Conservation (phyloP, 2,888 invertebrate genomes). For the Amphipyra tragopoginis region DNA sequence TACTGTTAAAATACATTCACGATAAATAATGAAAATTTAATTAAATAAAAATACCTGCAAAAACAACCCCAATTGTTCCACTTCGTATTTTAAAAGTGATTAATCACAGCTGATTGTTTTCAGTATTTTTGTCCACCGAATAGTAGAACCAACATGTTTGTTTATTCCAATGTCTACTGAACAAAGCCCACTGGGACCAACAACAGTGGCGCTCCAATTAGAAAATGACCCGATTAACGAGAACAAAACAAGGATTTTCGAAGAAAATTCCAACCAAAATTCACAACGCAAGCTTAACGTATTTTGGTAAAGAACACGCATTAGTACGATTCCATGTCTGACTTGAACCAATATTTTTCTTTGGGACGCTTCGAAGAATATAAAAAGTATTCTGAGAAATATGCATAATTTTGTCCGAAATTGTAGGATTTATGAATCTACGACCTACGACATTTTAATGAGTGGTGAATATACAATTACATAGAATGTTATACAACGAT, state of each 20-base stretch:
- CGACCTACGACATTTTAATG: background rate
- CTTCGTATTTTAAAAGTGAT: background rate
- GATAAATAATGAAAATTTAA: no score
- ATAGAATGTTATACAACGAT: background rate
- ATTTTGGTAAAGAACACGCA: conserved; percentile 19
- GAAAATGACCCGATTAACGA: conserved; percentile 20
- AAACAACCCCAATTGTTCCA: background rate
- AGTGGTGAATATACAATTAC: no score
- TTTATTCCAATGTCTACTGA: conserved; percentile 4
- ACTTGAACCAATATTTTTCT: conserved; percentile 39
- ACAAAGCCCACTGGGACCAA: conserved; percentile 17
- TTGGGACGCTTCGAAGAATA: conserved; percentile 16
- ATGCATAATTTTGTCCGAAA: conserved; percentile 5
- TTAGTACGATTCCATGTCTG: conserved; percentile 23
- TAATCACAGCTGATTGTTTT: conserved; percentile 1
- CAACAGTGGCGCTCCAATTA: conserved; percentile 24
- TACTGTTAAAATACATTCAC: background rate
- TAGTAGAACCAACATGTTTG: conserved; percentile 4
- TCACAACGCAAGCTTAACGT: conserved; percentile 15
- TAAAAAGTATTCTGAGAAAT: conserved; percentile 17
- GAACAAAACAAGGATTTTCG: conserved; percentile 13
- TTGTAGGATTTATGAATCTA: conserved; percentile 23
- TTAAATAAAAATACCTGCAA: no score
- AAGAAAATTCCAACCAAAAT: conserved; percentile 12
- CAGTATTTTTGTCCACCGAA: background rate